phyloP scores from a whole-genome alignment of 2,888 invertebrate genomes.

The Apoderus coryli region DNA sequence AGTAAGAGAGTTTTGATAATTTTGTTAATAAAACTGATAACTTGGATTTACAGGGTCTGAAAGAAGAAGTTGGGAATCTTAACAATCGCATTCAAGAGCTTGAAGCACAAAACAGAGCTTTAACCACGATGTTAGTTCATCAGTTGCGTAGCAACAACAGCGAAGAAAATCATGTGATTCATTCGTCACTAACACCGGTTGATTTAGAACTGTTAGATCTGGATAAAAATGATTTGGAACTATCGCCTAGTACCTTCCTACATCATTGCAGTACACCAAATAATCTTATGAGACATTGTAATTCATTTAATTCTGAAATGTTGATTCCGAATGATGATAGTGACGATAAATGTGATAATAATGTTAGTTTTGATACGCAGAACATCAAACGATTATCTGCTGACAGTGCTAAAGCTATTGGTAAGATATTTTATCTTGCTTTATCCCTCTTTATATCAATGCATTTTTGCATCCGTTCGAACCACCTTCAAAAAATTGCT shows the following conservation, averaged over 20 bases:
- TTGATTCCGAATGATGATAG: conserved; percentile 23
- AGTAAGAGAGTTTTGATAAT: too few relatives aligned
- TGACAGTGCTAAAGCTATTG: conserved; percentile 26
- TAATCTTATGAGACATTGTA: conserved; percentile 24
- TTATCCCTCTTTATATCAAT: too few relatives aligned
- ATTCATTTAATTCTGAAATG: conserved; percentile 32
- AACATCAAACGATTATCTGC: conserved; percentile 28
- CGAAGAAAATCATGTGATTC: background rate
- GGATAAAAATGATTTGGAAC: too few relatives aligned
- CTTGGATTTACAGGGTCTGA: conserved; percentile 43
- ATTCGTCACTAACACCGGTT: background rate
- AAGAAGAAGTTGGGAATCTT: conserved; percentile 61
- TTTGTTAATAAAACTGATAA: too few relatives aligned
- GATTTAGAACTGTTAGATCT: too few relatives aligned
- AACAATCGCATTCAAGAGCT: conserved; percentile 61
- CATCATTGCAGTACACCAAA: conserved; percentile 5
- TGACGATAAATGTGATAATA: conserved; percentile 19
- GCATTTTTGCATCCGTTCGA: too few relatives aligned
- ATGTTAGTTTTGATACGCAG: conserved; percentile 21
- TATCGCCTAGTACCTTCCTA: conserved; percentile 7
- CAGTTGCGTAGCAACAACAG: conserved; percentile 37
- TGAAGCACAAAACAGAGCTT: conserved; percentile 61
- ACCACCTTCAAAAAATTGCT: too few relatives aligned
- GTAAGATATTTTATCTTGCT: too few relatives aligned
- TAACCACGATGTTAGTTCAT: conserved; percentile 54